Conservation (phyloP, 2,113 vertebrate genomes). For the Notarius lentiginosus region DNA sequence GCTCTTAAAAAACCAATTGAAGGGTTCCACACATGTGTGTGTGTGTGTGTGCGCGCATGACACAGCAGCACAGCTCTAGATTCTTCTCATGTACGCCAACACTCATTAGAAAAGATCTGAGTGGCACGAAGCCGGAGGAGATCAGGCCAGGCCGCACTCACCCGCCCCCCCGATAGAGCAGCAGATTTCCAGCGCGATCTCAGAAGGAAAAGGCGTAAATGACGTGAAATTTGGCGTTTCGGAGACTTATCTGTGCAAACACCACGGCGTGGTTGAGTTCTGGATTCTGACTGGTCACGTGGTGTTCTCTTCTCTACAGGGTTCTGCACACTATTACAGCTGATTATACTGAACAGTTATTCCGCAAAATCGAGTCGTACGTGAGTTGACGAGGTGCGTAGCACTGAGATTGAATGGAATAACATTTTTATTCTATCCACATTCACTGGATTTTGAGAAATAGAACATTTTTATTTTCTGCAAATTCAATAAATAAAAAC, state of each 20-base stretch:
- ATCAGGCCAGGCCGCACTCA: background rate
- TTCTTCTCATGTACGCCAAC: conserved; percentile 14
- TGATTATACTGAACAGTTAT: background rate
- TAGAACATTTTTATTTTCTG: too few species aligned
- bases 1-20: background rate
- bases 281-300: background rate
- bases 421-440: too few species aligned
- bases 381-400: too few species aligned
- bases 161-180: background rate
- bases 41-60: background rate
- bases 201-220: conserved; percentile 20
- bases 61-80: background rate
- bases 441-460: too few species aligned
- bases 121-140: conserved; percentile 9
- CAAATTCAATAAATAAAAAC: too few species aligned
- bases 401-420: too few species aligned
- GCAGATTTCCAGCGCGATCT: conserved; percentile 14
- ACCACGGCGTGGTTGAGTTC: background rate
- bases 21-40: background rate
- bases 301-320: background rate
- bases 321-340: background rate
- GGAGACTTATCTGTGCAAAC: background rate
- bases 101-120: conserved; percentile 33
- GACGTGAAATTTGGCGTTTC: background rate
- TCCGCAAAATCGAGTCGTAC: too few species aligned